A percentile compares a stretch with the other conserved stretches of the same genome.
These are phyloP conservation scores for Meandrina meandrites DNA, from an alignment of 92 coral and sea anemone genomes.

Conservation along the genomic window DNA sequence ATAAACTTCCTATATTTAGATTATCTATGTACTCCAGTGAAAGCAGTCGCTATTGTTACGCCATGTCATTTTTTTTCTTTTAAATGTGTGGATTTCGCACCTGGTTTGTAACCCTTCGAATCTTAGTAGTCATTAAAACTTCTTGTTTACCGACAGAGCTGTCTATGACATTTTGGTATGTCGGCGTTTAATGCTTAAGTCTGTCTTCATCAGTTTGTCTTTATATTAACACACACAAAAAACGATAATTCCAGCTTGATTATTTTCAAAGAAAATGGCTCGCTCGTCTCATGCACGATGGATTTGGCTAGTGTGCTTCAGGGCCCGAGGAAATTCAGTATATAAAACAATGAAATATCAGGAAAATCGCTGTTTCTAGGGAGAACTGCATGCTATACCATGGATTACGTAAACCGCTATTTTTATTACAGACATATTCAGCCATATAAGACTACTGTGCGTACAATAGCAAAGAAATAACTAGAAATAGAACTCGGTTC, in stretches of 20 bases:
- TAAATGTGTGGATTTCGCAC: neutral
- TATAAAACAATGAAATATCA: neutral
- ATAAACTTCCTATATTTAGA: conserved; percentile 1
- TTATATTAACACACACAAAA: neutral
- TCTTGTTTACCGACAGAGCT: neutral
- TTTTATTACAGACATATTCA: neutral
- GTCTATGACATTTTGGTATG: neutral
- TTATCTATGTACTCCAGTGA: neutral
- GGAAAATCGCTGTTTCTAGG: neutral
- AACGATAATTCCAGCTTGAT: neutral
- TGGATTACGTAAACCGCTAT: neutral
- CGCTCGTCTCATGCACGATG: neutral
- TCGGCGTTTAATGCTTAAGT: neutral
- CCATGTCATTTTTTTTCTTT: neutral
- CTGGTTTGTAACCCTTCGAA: conserved; percentile 1
- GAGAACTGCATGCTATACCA: neutral
- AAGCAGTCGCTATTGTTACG: neutral
- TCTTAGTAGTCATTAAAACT: neutral
- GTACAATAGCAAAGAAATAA: neutral
- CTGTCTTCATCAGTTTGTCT: neutral
- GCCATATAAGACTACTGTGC: neutral
- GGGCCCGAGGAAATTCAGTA: neutral
- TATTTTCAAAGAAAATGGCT: neutral
- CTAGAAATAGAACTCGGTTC: neutral
- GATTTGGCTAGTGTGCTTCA: neutral